Percentiles rank a stretch among this genome's conserved stretches.
Conservation (phyloP, 2,888 invertebrate genomes). For the Drosophila borealis region DNA sequence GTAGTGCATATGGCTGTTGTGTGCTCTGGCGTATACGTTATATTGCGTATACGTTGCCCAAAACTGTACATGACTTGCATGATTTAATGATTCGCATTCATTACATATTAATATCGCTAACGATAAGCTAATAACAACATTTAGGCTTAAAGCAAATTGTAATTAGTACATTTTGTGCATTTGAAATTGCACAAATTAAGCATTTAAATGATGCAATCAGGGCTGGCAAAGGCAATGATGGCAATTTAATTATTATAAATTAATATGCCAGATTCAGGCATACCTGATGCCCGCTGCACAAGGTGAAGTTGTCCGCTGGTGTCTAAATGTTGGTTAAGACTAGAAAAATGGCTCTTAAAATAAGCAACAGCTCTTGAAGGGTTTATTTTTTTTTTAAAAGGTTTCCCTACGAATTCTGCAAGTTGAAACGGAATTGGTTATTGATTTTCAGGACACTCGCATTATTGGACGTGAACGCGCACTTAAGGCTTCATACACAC, state of each 20-base stretch:
- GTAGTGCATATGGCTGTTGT: conserved; percentile 67
- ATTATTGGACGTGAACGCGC: conserved; percentile 30
- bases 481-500: conserved; percentile 30
- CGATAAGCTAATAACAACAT: conserved; percentile 7
- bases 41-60: conserved; percentile 23
- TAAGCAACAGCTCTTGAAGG: background rate
- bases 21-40: conserved; percentile 53
- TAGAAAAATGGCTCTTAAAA: background rate
- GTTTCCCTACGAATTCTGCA: conserved; percentile 12
- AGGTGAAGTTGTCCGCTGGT: conserved; percentile 1
- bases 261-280: background rate
- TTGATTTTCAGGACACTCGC: conserved; percentile 32
- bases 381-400: background rate
- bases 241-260: conserved; percentile 2
- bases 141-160: conserved; percentile 17
- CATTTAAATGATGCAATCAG: conserved; percentile 24
- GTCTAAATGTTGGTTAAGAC: background rate
- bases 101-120: conserved; percentile 13
- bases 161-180: conserved; percentile 17
- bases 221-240: background rate
- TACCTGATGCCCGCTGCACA: background rate
- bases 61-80: conserved; percentile 11
- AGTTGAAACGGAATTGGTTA: conserved; percentile 11
- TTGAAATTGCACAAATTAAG: conserved; percentile 42
- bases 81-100: conserved; percentile 27